Base-by-base conservation (phyloP, 2,113 vertebrate genomes). In the Sciurus niger region DNA sequence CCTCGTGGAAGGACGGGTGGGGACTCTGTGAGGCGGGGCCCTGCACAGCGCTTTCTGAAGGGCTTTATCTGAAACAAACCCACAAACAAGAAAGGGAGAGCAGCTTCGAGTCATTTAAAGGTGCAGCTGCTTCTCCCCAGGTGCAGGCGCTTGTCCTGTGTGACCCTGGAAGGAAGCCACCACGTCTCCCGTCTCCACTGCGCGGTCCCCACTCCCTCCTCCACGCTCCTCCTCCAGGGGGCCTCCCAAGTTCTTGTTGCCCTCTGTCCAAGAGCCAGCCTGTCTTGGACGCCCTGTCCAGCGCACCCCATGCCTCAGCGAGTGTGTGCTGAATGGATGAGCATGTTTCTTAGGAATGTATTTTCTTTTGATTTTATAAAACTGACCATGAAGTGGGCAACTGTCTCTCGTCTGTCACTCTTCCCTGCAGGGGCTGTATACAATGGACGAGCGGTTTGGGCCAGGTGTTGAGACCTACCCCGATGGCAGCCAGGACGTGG, bases 341-440 rank as follows among this genome's bases (percentile, higher is more conserved):
- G 6, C 0, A 1, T 8, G 0, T 53, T 58, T 87, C 74, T 65
- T 20, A 17, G 87, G 43, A 43, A 2, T 2, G 8, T 0, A 0
- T 24, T 28, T n/a, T 89, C n/a, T 32, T 73, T 88, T 51, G 78
- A 58, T 68, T 48, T 32, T 34, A 32, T 74, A 40, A 67, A 84
- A 6, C 8, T 20, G 79, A 67, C 1, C 4, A 28, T 73, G 25
- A 60, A 8, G 4, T 60, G 0, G 16, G 1, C 9, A 72, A 34
- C 8, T 8, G 12, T 80, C 53, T 60, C 67, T 46, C 6, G 4
- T 32, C 78, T 43, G 11, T 53, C 16, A 14, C 22, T 46, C 65
- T 93, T n/a, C 93, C 43, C 30, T 70, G 32, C 93, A 99, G 99
- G 99, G 99, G 32, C 98, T 99, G 94, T 99, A 99, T 95, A 98